A percentile compares a stretch with the other conserved stretches of the same genome.
Evolutionary conservation across 2,113 vertebrate genomes (phyloP).

Genomic region (Vicugna pacos): DNA sequence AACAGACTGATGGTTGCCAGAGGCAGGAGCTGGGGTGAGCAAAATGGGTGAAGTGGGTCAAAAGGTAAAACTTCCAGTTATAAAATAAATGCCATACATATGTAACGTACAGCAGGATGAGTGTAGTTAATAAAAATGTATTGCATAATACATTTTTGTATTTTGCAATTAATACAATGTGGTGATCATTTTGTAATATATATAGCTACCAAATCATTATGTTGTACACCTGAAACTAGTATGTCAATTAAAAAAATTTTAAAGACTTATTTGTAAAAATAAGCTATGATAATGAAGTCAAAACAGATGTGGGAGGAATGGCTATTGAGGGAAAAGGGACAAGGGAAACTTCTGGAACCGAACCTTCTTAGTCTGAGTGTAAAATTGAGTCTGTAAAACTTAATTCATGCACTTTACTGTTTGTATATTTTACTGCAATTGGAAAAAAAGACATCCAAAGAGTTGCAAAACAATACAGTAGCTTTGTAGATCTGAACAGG

Average conservation of each 20-base stretch:
- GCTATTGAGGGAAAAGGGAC: background rate
- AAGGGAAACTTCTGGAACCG: background rate
- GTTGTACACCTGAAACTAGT: background rate
- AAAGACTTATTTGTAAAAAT: background rate
- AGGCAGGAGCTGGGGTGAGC: background rate
- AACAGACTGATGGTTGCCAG: background rate
- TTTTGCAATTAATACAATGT: too few relatives aligned
- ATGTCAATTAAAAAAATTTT: background rate
- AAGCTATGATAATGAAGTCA: background rate
- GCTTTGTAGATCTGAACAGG: background rate
- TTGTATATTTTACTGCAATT: slow-evolving; percentile 11
- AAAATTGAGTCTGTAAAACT: background rate
- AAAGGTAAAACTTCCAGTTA: background rate
- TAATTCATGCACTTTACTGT: background rate
- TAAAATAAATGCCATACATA: background rate
- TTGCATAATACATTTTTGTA: background rate
- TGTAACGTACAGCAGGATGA: background rate
- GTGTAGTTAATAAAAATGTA: background rate
- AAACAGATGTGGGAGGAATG: background rate
- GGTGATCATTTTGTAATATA: background rate
- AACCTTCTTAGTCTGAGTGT: slow-evolving; percentile 11
- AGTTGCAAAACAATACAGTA: slow-evolving; percentile 9
- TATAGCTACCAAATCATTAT: background rate
- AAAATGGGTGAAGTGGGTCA: background rate
- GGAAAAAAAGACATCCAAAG: background rate